Percentiles rank a stretch among this genome's conserved stretches.
Conservation (phyloP, 2,888 invertebrate genomes). For the Cordilura impudica region DNA sequence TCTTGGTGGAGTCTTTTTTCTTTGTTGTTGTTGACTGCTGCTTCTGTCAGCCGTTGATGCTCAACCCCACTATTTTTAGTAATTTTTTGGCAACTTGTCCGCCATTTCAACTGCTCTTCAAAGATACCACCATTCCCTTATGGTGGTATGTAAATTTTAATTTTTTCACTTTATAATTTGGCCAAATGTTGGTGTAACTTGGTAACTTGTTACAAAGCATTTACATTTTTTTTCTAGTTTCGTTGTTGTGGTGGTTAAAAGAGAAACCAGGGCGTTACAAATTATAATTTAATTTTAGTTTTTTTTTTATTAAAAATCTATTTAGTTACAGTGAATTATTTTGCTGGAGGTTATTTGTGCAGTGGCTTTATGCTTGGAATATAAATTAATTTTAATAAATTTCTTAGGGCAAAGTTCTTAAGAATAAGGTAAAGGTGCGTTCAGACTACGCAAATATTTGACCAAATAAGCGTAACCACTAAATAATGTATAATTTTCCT, state of each 20-base stretch:
- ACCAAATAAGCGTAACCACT: too few relatives aligned
- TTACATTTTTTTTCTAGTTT: background rate
- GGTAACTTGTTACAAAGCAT: slow-evolving; percentile 11
- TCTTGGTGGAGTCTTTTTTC: background rate
- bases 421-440: too few relatives aligned
- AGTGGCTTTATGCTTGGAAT: background rate
- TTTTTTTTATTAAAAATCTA: slow-evolving; percentile 1
- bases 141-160: slow-evolving; percentile 42
- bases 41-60: slow-evolving; percentile 62
- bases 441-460: too few relatives aligned
- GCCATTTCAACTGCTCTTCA: slow-evolving; percentile 29
- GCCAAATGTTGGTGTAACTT: slow-evolving; percentile 42
- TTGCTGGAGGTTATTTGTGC: background rate
- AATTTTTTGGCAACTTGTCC: slow-evolving; percentile 1
- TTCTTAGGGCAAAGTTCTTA: too few relatives aligned
- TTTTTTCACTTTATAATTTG: slow-evolving; percentile 33
- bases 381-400: background rate
- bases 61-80: slow-evolving; percentile 53
- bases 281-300: slow-evolving; percentile 50
- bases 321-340: background rate
- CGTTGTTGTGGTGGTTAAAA: slow-evolving; percentile 11
- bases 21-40: slow-evolving; percentile 56
- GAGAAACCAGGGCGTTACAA: slow-evolving; percentile 24
- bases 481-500: too few relatives aligned
- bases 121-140: background rate